Percentiles rank a stretch among this genome's conserved stretches.
Evolutionary conservation across 2,888 invertebrate species (phyloP).

Genomic region (Chirona hameri): DNA sequence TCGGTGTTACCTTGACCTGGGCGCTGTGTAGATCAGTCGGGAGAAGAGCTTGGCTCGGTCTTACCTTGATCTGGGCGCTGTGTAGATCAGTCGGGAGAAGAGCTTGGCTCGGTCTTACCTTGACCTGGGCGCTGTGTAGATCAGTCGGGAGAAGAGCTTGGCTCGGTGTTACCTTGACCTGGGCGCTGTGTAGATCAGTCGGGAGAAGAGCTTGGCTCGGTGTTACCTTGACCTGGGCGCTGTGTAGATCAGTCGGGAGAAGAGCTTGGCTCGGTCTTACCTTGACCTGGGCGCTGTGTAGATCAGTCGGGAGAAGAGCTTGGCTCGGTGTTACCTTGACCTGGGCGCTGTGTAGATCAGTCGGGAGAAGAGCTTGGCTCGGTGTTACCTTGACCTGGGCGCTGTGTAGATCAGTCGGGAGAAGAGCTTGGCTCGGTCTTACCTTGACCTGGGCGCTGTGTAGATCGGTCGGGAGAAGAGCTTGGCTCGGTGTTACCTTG

Average conservation of each 20-base stretch:
- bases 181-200: constrained; percentile 96
- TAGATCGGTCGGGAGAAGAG: constrained; percentile 96
- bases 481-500: constrained; percentile 35
- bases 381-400: constrained; percentile 61
- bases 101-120: constrained; percentile 34
- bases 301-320: no score
- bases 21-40: constrained; percentile 98
- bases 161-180: constrained; percentile 51
- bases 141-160: no score
- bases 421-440: constrained; percentile 4
- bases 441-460: constrained; percentile 80
- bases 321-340: constrained; percentile 43
- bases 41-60: not conserved
- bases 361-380: no score
- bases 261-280: constrained; percentile 32
- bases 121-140: constrained; percentile 88
- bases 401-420: constrained; percentile 97
- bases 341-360: constrained; percentile 97
- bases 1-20: constrained; percentile 55
- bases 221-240: constrained; percentile 65
- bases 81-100: constrained; percentile 99
- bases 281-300: constrained; percentile 86
- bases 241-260: constrained; percentile 98
- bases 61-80: constrained; percentile 70
- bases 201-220: no score